Conservation (phyloP, 2,113 vertebrate species). For the Albula goreensis region DNA sequence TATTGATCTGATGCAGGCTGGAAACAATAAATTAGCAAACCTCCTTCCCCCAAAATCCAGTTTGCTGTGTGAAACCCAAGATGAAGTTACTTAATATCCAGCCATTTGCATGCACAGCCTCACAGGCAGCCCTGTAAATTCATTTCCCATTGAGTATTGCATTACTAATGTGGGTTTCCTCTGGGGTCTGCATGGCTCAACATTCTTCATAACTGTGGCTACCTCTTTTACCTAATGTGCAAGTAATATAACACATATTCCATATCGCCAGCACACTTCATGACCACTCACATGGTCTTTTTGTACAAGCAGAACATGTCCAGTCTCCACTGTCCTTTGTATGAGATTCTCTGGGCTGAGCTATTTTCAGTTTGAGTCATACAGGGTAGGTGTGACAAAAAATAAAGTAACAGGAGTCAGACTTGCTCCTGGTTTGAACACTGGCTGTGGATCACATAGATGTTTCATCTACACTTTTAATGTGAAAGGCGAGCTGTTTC, state of each 20-base stretch:
- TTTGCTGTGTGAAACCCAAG: conserved; percentile 31
- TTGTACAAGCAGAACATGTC: background rate
- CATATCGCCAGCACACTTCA: conserved; percentile 57
- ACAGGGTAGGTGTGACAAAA: conserved; percentile 2
- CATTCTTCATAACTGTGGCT: conserved; percentile 62
- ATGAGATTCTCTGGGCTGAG: conserved; percentile 33
- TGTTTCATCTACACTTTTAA: conserved; percentile 18
- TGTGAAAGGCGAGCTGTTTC: conserved; percentile 16
- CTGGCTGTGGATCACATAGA: conserved; percentile 15
- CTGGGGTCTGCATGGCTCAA: conserved; percentile 71
- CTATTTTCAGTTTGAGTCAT: background rate
- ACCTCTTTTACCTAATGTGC: conserved; percentile 56
- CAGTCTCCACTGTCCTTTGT: background rate
- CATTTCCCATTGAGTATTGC: conserved; percentile 39
- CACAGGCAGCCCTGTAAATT: background rate
- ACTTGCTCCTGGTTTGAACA: background rate
- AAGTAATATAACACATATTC: conserved; percentile 67
- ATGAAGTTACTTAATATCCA: background rate
- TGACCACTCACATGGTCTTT: conserved; percentile 26
- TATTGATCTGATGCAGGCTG: conserved; percentile 1
- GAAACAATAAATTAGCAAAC: conserved; percentile 56
- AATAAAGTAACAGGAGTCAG: conserved; percentile 11
- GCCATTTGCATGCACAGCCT: conserved; percentile 10
- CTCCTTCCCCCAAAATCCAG: conserved; percentile 58
- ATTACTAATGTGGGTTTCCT: conserved; percentile 74